phyloP scores from a whole-genome alignment of 1,140 invertebrate genomes.

The Drosophila ficusphila region DNA sequence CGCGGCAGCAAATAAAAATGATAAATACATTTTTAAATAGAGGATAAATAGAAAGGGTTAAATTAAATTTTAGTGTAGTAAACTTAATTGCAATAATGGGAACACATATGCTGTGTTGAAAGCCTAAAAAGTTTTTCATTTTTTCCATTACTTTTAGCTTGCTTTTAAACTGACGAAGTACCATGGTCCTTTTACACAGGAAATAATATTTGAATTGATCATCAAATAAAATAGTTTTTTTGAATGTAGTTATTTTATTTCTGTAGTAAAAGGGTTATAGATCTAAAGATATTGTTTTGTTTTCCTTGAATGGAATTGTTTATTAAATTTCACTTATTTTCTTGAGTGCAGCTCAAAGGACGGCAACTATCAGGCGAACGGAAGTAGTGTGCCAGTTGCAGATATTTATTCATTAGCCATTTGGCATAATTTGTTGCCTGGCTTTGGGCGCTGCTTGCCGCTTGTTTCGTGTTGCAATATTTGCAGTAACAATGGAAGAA shows the following conservation, averaged over 20 bases:
- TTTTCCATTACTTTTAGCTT: too few relatives aligned
- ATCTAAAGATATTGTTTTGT: too few relatives aligned
- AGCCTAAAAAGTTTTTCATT: too few relatives aligned
- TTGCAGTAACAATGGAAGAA: conserved; percentile 23
- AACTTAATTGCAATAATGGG: background rate
- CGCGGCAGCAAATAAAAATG: conserved; percentile 30
- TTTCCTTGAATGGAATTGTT: too few relatives aligned
- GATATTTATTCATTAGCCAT: conserved; percentile 77
- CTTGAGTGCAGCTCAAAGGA: background rate
- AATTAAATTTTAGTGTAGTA: background rate
- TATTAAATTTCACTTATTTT: too few relatives aligned
- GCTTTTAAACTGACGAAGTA: too few relatives aligned
- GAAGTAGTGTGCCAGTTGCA: conserved; percentile 2
- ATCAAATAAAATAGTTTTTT: too few relatives aligned
- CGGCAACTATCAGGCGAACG: background rate
- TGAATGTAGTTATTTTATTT: too few relatives aligned
- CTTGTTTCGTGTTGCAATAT: conserved; percentile 40
- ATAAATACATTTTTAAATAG: conserved; percentile 5
- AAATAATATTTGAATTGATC: too few relatives aligned
- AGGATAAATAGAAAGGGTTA: background rate
- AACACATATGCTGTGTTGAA: background rate
- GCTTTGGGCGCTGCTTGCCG: conserved; percentile 39
- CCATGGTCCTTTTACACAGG: too few relatives aligned
- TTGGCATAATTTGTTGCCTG: conserved; percentile 54
- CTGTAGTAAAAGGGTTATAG: too few relatives aligned